These are phyloP conservation scores for Drosophila lutescens DNA, from an alignment of 2,888 invertebrate species.

Conservation along the genomic window DNA sequence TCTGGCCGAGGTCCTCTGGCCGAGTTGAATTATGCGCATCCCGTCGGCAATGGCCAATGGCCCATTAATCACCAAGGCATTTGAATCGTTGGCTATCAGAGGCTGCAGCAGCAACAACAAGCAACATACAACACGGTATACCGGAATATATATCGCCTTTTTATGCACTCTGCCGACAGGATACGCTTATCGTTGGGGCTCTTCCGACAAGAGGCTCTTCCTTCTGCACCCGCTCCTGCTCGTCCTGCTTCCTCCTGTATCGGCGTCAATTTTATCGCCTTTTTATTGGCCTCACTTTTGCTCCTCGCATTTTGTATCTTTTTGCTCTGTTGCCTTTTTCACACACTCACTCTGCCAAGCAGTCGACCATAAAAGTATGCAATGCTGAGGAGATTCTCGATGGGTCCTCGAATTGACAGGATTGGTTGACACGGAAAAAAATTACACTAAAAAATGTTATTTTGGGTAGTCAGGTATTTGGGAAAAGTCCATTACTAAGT, in stretches of 20 bases:
- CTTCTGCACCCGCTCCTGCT: neutral
- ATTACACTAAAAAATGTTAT: conserved; percentile 2
- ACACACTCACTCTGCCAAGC: conserved; percentile 35
- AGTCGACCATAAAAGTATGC: conserved; percentile 74
- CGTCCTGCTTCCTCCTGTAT: conserved; percentile 9
- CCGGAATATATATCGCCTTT: conserved; percentile 63
- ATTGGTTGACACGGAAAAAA: conserved; percentile 29
- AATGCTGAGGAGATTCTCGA: conserved; percentile 12
- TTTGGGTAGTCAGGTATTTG: neutral
- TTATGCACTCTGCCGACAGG: conserved; percentile 66
- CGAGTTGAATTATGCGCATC: conserved; percentile 76
- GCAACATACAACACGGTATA: conserved; percentile 31
- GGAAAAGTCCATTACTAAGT: no score
- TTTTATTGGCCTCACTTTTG: conserved; percentile 80
- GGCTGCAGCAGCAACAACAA: conserved; percentile 49
- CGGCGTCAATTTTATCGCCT: conserved; percentile 78
- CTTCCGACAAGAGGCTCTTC: conserved; percentile 8
- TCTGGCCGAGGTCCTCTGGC: conserved; percentile 38
- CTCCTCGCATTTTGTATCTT: conserved; percentile 74
- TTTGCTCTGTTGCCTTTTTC: conserved; percentile 48
- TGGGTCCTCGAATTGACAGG: conserved; percentile 24
- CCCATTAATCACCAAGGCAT: conserved; percentile 78
- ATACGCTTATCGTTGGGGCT: conserved; percentile 57
- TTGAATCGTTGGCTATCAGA: conserved; percentile 65
- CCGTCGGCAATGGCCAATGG: conserved; percentile 76